Evolutionary conservation across 2,797 vertebrate species (phyloP), one percentile per base, ranked within the genome.

Genomic region (Mionectes olivaceus): DNA sequence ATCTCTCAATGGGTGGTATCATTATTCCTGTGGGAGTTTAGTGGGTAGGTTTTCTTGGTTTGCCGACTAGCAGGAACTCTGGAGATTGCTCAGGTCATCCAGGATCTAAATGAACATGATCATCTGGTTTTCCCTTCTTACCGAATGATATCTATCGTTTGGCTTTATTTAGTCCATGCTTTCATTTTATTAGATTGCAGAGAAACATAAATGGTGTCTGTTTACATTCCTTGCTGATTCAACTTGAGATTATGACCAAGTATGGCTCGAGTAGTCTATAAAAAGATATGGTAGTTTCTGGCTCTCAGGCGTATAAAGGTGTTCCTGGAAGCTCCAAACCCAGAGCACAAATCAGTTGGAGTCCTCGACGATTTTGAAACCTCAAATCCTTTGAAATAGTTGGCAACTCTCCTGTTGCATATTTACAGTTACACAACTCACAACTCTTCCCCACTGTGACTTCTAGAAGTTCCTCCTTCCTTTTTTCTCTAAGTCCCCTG

Each of bases 301-400:
- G 11, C 65, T 60, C 22, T 89, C 76, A 87, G 59, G 56, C 61
- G 7, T 47, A n/a, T 4, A 53, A 94, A 93, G 95, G 73, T 90
- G 74, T 96, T 96, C 90, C 77, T 90, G 77, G 94, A 95, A 96
- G 63, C 60, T 73, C 56, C 84, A 79, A 82, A 64, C 37, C 37
- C 86, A 63, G 82, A 73, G 64, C 14, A 15, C 71, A 85, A 86
- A 93, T 96, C 83, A 87, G 77, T 94, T 96, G 71, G 67, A 57
- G 67, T 92, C 93, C 77, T 92, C 0, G 49, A 69, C 19, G 27
- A 91, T 95, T 95, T 96, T 90, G 84, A 88, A 96, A 96, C 73
- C 83, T 91, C 64, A 95, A 46, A 93, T 89, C 91, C 92, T 96
- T 95, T 97, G 95, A 96, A 97, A 92, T 82, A 90, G 70, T 87